phyloP scores from a whole-genome alignment of 2,888 invertebrate genomes.

The Phortica magna region DNA sequence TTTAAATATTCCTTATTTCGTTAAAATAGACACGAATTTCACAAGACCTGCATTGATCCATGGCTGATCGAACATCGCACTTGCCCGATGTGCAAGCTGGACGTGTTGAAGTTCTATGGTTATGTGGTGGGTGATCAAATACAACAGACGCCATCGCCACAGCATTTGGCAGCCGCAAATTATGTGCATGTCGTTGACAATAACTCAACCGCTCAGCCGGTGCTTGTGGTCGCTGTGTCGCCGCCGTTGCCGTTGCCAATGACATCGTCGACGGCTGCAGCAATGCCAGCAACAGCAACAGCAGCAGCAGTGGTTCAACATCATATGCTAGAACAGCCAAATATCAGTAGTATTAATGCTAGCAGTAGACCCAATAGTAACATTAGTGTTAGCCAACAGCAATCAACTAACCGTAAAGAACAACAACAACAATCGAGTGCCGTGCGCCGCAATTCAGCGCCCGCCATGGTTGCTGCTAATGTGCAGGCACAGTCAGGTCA shows the following conservation, averaged over 20 bases:
- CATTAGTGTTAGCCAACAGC: slow-evolving; percentile 60
- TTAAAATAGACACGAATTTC: slow-evolving; percentile 90
- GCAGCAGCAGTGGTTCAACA: slow-evolving; percentile 41
- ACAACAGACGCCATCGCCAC: slow-evolving; percentile 74
- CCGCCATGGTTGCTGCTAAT: slow-evolving; percentile 45
- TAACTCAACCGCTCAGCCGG: slow-evolving; percentile 48
- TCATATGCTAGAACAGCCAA: slow-evolving; percentile 45
- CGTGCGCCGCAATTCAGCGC: slow-evolving; percentile 63
- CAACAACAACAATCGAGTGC: slow-evolving; percentile 47
- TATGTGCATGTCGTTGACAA: slow-evolving; percentile 9
- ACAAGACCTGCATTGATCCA: slow-evolving; percentile 96
- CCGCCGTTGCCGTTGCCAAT: slow-evolving; percentile 44
- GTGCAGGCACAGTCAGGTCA: background rate
- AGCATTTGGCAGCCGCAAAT: slow-evolving; percentile 55
- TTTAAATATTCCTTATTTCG: background rate
- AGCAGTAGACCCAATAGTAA: slow-evolving; percentile 51
- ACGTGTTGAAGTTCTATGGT: slow-evolving; percentile 93
- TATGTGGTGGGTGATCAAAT: slow-evolving; percentile 86
- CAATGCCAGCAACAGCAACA: slow-evolving; percentile 28
- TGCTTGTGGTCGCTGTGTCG: slow-evolving; percentile 67
- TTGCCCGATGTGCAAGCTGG: slow-evolving; percentile 98
- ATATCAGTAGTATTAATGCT: slow-evolving; percentile 63
- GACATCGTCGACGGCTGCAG: slow-evolving; percentile 23
- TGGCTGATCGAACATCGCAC: slow-evolving; percentile 97
- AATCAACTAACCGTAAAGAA: slow-evolving; percentile 43